A percentile compares a stretch with the other conserved stretches of the same genome.
Conservation (phyloP, 64 coral and sea anemone species). For the Hydrozoanthus tunicans region DNA sequence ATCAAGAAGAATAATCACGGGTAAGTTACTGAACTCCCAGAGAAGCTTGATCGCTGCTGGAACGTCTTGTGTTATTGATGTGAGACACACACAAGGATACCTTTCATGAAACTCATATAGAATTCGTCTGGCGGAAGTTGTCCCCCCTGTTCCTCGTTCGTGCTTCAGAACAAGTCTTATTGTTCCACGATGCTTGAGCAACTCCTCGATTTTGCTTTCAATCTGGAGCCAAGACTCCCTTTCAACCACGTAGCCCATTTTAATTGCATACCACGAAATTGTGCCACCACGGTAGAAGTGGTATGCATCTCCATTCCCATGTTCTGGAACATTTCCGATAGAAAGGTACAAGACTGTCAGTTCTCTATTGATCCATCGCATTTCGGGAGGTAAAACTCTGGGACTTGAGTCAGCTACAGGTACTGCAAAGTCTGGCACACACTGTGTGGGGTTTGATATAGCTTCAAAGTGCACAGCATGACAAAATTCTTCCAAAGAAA, state of each 20-base stretch:
- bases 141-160: conserved; percentile 74
- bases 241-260: conserved; percentile 66
- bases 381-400: conserved; percentile 1
- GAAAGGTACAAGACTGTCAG: conserved; percentile 59
- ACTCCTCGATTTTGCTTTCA: conserved; percentile 17
- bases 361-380: conserved; percentile 62
- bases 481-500: conserved; percentile 47
- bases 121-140: conserved; percentile 65
- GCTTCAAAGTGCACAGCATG: conserved; percentile 27
- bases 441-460: neutral
- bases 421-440: conserved; percentile 66
- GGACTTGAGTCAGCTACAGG: conserved; percentile 19
- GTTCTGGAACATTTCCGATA: conserved; percentile 54
- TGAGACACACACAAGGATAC: conserved; percentile 21
- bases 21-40: neutral
- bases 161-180: conserved; percentile 42
- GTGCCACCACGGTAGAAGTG: conserved; percentile 77
- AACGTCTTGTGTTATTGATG: neutral
- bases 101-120: conserved; percentile 56
- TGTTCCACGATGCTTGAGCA: conserved; percentile 23
- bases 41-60: neutral
- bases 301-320: conserved; percentile 48
- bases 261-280: conserved; percentile 76
- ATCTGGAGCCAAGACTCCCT: conserved; percentile 41
- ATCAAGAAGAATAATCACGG: neutral